Evolutionary conservation across 2,888 invertebrate genomes (phyloP).

Genomic region (Drosophila macrospina): DNA sequence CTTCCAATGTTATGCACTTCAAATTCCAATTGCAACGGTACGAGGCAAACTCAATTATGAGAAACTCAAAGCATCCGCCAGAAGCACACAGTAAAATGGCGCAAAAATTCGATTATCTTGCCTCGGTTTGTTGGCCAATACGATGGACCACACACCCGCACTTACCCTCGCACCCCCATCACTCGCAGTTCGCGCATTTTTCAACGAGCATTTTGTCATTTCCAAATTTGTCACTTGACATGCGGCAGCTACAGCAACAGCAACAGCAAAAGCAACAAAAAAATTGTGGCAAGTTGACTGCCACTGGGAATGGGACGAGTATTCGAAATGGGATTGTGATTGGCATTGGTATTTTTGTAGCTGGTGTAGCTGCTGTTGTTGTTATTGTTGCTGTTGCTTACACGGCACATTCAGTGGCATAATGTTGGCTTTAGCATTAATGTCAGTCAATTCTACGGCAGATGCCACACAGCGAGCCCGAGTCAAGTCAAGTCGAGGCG

Average conservation of each 20-base stretch:
- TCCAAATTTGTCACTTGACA: slow-evolving; percentile 81
- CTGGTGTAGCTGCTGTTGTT: background rate
- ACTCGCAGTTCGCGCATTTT: slow-evolving; percentile 43
- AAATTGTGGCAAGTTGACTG: slow-evolving; percentile 33
- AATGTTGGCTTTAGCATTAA: slow-evolving; percentile 80
- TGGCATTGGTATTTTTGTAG: slow-evolving; percentile 8
- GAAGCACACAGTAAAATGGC: slow-evolving; percentile 17
- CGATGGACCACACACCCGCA: slow-evolving; percentile 12
- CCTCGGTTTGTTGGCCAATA: slow-evolving; percentile 47
- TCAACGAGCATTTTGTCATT: slow-evolving; percentile 76
- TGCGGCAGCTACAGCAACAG: slow-evolving; percentile 50
- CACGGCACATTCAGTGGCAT: slow-evolving; percentile 63
- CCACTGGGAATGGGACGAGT: slow-evolving; percentile 8
- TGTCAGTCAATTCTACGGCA: slow-evolving; percentile 59
- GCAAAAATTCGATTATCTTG: slow-evolving; percentile 73
- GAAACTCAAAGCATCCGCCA: slow-evolving; percentile 53
- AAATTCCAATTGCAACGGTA: slow-evolving; percentile 43
- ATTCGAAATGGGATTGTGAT: slow-evolving; percentile 30
- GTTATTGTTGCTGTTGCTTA: slow-evolving; percentile 47
- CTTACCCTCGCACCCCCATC: background rate
- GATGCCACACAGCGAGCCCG: slow-evolving; percentile 12
- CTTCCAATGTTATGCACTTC: slow-evolving; percentile 52
- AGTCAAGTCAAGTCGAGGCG: slow-evolving; percentile 6
- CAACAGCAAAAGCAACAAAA: slow-evolving; percentile 43
- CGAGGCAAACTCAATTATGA: slow-evolving; percentile 75